Base-by-base conservation (phyloP, 2,797 vertebrate species). In the Acestrorhynchus altus region DNA sequence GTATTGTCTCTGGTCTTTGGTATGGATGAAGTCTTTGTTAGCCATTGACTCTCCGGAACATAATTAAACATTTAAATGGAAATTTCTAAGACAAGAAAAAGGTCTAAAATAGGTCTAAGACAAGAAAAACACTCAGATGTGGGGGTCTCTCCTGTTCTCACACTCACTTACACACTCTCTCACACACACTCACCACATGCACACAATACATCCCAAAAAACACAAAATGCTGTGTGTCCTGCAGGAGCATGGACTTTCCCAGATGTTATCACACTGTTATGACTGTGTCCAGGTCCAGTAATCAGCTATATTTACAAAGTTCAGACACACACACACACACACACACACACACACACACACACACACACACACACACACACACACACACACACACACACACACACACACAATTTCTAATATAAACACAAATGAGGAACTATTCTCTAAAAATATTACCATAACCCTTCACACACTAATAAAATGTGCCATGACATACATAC, bases 41-140 rank as follows among this genome's bases (percentile, higher is more conserved):
- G 15, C 22, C 42, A 71, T 54, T 77, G 40, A 64, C 67, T 71
- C 61, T 13, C 44, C 26, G 11, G 28, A 59, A 77, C 67, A 72
- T 72, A 47, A 66, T 76, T 71, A 76, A 81, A 81, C 68, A 76
- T 81, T 66, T 81, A 72, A 76, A 76, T 81, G 79, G 42, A 72
- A 76, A 72, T 81, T 51, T 42, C 59, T n/a, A 47, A 72, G n/a
- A n/a, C n/a, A n/a, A n/a, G n/a, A n/a, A n/a, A n/a, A n/a, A n/a
- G n/a, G n/a, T n/a, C n/a, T n/a, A n/a, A n/a, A n/a, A n/a, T n/a
- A 61, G n/a, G 18, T 74, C 39, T 65, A 31, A 51, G 59, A 52
- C 31, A 64, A 66, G 60, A 73, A 31, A 67, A 52, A 72, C 60
- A 72, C 69, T 60, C 24, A 72, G 18, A 47, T 18, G 49, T n/a